Base-by-base conservation (phyloP, 2,888 invertebrate genomes). In the Crematogaster levior region DNA sequence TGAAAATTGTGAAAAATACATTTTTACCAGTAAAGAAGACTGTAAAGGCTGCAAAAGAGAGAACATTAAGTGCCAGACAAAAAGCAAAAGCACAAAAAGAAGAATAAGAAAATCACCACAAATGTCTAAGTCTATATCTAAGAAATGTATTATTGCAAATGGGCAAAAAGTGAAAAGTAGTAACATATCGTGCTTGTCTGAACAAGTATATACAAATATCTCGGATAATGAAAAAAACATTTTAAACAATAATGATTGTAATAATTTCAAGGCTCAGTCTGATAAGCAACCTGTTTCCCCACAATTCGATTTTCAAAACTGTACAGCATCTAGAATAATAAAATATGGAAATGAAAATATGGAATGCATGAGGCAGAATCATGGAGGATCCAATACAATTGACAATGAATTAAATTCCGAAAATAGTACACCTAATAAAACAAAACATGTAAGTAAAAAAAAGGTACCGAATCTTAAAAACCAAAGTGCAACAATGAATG, bases 131-230 rank as follows among this genome's bases (percentile, higher is more conserved):
- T 10, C 37, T 21, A 21, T 0, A 5, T 61, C 53, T 37, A 61
- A 65, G 18, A 61, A 81, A 68, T 27, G 53, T n/a, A 73, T 27
- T 21, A 30, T 61, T 30, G 61, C 61, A 27, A 60, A 53, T 15
- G 81, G 84, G 72, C 73, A 68, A 58, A 9, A 63, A 7, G 21
- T 80, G 10, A 75, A 37, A 24, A 70, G 18, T 1, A 53, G 9
- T 53, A 34, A 7, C 0, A 4, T 9, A 30, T 12, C 12, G 27
- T 7, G n/a, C 1, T 3, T 30, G 0, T 27, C 0, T 43, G 21
- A 15, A 46, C 12, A 1, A 73, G 1, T 12, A 0, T 1, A 3
- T 15, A n/a, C 24, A 40, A 37, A 7, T 51, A 15, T 40, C 24
- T 51, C 0, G 18, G 27, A 53, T 48, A 51, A 43, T 3, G n/a